Percentiles rank a stretch among this genome's conserved stretches.
Evolutionary conservation across 2,113 vertebrate species (phyloP).

Genomic region (Amazona vittata): DNA sequence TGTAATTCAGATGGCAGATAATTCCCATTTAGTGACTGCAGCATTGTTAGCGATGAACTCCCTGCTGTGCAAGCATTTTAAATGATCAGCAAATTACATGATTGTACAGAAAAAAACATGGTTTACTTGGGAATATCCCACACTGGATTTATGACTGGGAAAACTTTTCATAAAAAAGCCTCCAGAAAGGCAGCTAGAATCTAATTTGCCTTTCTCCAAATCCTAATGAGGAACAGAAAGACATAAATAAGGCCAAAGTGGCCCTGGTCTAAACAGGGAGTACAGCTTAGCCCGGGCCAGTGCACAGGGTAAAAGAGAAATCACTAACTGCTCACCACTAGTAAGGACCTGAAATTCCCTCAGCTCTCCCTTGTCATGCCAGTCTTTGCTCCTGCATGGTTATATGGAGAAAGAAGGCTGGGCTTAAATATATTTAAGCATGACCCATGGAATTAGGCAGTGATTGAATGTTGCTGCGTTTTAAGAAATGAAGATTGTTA

Average conservation of each 20-base stretch:
- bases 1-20: constrained; percentile 50
- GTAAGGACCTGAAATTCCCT: neutral
- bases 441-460: neutral
- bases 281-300: neutral
- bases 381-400: neutral
- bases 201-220: neutral
- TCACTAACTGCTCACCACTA: neutral
- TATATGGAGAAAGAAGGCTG: neutral
- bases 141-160: neutral
- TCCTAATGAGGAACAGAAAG: neutral
- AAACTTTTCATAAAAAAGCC: neutral
- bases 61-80: neutral
- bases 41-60: neutral
- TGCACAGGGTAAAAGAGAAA: neutral
- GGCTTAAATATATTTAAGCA: neutral
- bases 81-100: neutral
- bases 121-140: neutral
- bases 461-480: neutral
- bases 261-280: neutral
- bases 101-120: neutral
- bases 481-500: neutral
- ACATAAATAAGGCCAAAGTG: neutral
- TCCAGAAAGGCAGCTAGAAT: neutral
- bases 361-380: neutral
- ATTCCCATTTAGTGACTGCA: constrained; percentile 27